Conservation (phyloP, 1,140 invertebrate species). For the Drosophila sp. region DNA sequence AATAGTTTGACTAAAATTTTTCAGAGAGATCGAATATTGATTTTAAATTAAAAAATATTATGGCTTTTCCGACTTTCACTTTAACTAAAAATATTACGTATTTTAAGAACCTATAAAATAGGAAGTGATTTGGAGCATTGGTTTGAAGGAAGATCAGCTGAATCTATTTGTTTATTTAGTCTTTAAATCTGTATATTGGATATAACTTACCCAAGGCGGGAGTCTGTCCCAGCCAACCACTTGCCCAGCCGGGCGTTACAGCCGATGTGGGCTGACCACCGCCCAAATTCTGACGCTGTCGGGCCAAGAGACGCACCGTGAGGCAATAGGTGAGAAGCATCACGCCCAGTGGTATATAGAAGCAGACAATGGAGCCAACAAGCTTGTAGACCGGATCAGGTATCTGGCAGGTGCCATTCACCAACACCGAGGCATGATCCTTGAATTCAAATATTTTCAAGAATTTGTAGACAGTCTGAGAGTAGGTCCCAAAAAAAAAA, state of each 20-base stretch:
- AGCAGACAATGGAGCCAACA: constrained; percentile 96
- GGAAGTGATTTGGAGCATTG: no score
- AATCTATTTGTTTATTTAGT: no score
- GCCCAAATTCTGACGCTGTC: constrained; percentile 90
- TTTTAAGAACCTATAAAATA: no score
- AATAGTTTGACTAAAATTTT: no score
- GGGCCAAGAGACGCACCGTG: constrained; percentile 92
- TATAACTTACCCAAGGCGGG: constrained; percentile 86
- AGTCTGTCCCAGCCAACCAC: constrained; percentile 87
- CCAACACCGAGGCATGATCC: constrained; percentile 92
- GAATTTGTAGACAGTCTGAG: background rate
- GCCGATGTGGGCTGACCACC: constrained; percentile 80
- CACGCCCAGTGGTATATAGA: constrained; percentile 97
- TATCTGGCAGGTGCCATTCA: constrained; percentile 93
- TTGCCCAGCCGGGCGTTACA: constrained; percentile 86
- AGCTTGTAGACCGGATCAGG: constrained; percentile 95
- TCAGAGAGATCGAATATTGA: no score
- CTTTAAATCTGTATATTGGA: no score
- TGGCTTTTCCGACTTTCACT: no score
- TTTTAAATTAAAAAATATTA: no score
- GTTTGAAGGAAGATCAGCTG: no score
- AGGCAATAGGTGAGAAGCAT: constrained; percentile 97
- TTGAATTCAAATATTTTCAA: constrained; percentile 85
- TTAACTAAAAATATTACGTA: no score
- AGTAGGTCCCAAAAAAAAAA: no score